Conservation (phyloP, 2,888 invertebrate genomes). For the Pachymerium ferrugineum region DNA sequence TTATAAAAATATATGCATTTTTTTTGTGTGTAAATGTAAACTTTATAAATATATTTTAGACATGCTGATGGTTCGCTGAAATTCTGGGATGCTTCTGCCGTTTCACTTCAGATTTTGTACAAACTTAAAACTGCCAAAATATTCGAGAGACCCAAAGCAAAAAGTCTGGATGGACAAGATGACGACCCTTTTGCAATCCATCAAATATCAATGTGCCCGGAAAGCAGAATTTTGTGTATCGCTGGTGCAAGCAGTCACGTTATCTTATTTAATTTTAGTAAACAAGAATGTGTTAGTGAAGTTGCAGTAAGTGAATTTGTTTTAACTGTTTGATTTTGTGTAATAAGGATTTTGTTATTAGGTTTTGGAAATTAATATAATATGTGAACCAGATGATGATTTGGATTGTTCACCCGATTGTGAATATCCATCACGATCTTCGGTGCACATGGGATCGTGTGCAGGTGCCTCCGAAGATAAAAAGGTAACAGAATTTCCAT, state of each 20-base stretch:
- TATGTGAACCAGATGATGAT: constrained; percentile 64
- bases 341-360: constrained; percentile 44
- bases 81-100: constrained; percentile 98
- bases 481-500: not conserved
- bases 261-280: constrained; percentile 90
- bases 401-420: constrained; percentile 55
- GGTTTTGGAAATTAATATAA: constrained; percentile 82
- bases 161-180: constrained; percentile 50
- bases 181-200: constrained; percentile 88
- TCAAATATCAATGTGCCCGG: constrained; percentile 83
- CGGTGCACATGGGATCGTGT: constrained; percentile 48
- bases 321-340: constrained; percentile 30
- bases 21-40: too few species aligned
- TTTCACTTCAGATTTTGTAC: constrained; percentile 91
- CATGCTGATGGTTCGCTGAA: constrained; percentile 98
- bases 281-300: constrained; percentile 77
- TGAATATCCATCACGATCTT: constrained; percentile 59
- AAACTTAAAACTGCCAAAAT: constrained; percentile 94
- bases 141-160: constrained; percentile 63
- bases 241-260: constrained; percentile 91
- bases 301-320: constrained; percentile 58
- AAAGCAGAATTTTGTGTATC: constrained; percentile 81
- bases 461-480: constrained; percentile 47
- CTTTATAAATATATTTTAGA: constrained; percentile 53
- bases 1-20: constrained; percentile 34